Base-by-base conservation (phyloP, 2,888 invertebrate genomes). In the Sarcophaga carnaria region DNA sequence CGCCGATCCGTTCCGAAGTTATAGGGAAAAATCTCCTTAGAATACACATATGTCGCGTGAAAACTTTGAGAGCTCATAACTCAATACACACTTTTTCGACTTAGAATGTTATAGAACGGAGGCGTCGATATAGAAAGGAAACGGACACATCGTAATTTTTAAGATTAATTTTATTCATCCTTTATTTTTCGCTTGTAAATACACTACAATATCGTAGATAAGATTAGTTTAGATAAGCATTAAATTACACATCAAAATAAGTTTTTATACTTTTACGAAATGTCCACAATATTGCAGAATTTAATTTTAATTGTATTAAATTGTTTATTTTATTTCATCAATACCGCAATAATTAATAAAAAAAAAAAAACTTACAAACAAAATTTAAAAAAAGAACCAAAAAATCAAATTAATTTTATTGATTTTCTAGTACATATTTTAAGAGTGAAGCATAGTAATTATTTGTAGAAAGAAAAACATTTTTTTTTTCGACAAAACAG, bases 171-270 rank as follows among this genome's bases (percentile, higher is more conserved):
- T 47, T 22, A 63, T 60, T 60, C 17, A 54, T 60, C 70, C 22
- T 66, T 69, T 74, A 71, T 80, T 76, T 83, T 71, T 72, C 71
- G 37, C 79, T 86, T 83, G 79, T 83, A 37, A 54, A 71, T 80
- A 14, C 67, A 74, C 79, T 76, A 76, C 80, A 79, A 63, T 74
- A 45, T 54, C 81, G 79, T 82, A 80, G 86, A 76, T 54, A 14
- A 54, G 54, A 14, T 14, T 37, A 37, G 1, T 54, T 54, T 17
- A 54, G 54, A 54, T 14, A 54, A 12, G 54, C 54, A 12, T 12
- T 12, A 54, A 54, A 54, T 54, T 37, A 37, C 37, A 37, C 37
- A 37, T 37, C 37, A 37, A 37, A 37, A 37, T 37, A 37, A 37
- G 37, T 37, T 37, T 37, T 37, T 37, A 37, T 37, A 37, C 8